Conservation (phyloP, 2,797 vertebrate genomes). For the Parambassis ranga region DNA sequence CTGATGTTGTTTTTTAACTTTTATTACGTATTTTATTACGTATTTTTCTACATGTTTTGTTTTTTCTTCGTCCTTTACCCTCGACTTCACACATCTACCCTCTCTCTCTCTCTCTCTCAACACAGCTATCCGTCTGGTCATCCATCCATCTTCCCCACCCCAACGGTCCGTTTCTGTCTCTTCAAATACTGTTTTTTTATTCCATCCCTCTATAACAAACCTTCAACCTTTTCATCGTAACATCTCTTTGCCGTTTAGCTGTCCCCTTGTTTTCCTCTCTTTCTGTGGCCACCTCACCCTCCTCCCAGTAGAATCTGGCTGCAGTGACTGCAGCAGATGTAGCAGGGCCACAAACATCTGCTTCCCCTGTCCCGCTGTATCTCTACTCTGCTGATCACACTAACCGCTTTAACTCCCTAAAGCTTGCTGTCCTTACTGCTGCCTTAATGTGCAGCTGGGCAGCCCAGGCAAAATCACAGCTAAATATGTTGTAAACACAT, state of each 20-base stretch:
- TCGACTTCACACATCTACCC: conserved; percentile 52
- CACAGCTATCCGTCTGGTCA: conserved; percentile 53
- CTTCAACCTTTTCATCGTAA: conserved; percentile 30
- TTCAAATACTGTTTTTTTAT: conserved; percentile 26
- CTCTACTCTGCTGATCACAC: conserved; percentile 70
- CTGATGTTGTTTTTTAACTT: conserved; percentile 8
- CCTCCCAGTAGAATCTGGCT: conserved; percentile 42
- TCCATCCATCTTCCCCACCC: conserved; percentile 59
- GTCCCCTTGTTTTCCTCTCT: conserved; percentile 1
- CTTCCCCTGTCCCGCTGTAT: conserved; percentile 64
- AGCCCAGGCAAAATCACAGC: conserved; percentile 50
- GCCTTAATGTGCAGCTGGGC: conserved; percentile 75
- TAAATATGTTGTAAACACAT: conserved; percentile 56
- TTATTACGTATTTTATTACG: too few relatives aligned
- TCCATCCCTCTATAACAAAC: conserved; percentile 22
- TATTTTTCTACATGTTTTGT: conserved; percentile 1
- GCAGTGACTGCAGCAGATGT: conserved; percentile 72
- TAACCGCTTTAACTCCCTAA: conserved; percentile 71
- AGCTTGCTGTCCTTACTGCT: conserved; percentile 66
- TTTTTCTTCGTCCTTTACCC: conserved; percentile 51
- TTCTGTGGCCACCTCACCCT: conserved; percentile 2
- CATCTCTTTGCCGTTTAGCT: conserved; percentile 32
- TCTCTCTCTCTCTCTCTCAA: conserved; percentile 51
- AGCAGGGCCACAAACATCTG: conserved; percentile 75
- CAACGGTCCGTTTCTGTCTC: conserved; percentile 44